phyloP scores from a whole-genome alignment of 2,113 vertebrate genomes.

The Lampris megalopsis region DNA sequence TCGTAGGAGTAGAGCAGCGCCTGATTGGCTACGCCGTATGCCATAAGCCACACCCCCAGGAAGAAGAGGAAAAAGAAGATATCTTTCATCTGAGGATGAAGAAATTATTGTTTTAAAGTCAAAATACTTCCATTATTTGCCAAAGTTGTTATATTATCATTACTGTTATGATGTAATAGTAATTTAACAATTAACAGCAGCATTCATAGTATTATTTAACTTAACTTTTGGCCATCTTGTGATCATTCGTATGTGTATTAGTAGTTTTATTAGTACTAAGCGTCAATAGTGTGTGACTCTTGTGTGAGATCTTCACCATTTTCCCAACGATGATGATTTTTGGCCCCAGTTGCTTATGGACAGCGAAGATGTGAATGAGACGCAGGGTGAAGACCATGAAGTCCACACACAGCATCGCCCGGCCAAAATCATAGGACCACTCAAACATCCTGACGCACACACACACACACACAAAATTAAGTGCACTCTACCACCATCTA shows the following conservation, averaged over 20 bases:
- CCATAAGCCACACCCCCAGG: slow-evolving; percentile 88
- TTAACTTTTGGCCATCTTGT: not conserved
- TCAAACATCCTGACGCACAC: slow-evolving; percentile 83
- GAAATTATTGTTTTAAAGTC: not conserved
- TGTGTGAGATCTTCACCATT: slow-evolving; percentile 84
- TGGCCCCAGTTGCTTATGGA: slow-evolving; percentile 91
- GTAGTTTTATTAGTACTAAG: too few relatives aligned
- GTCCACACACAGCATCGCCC: slow-evolving; percentile 85
- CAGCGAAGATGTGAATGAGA: slow-evolving; percentile 92
- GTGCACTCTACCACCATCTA: not conserved
- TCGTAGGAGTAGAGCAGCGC: slow-evolving; percentile 87
- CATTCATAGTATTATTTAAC: not conserved
- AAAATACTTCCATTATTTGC: not conserved
- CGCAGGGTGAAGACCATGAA: slow-evolving; percentile 91
- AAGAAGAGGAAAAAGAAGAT: slow-evolving; percentile 95
- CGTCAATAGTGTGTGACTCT: too few relatives aligned
- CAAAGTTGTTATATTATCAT: too few relatives aligned
- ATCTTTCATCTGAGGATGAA: slow-evolving; percentile 87
- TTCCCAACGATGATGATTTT: slow-evolving; percentile 92
- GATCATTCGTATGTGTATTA: not conserved
- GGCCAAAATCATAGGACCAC: slow-evolving; percentile 77
- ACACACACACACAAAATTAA: not conserved
- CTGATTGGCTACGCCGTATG: slow-evolving; percentile 92
- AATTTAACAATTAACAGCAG: not conserved
- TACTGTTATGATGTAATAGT: too few relatives aligned